Evolutionary conservation across 2,113 vertebrate genomes (phyloP).

Genomic region (Pycnonotus jocosus): DNA sequence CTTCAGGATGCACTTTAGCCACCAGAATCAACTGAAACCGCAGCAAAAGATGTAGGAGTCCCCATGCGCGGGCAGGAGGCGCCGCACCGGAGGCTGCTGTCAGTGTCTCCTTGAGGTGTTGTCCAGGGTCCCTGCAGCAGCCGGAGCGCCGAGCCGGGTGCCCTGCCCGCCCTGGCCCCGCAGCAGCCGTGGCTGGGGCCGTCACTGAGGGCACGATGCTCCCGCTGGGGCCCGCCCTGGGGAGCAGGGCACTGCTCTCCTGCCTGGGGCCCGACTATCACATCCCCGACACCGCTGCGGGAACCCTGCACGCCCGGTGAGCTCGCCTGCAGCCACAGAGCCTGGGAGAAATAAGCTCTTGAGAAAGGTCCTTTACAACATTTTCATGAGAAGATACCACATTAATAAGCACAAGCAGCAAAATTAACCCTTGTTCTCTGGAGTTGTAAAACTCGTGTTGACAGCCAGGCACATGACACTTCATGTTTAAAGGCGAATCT

Average conservation of each 20-base stretch:
- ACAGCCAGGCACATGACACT: not conserved
- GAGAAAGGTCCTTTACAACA: not conserved
- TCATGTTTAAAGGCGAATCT: conserved; percentile 13
- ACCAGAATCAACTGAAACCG: not conserved
- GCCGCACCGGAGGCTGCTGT: not conserved
- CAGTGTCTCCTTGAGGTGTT: not conserved
- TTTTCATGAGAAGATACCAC: not conserved
- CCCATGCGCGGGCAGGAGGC: not conserved
- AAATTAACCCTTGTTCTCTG: not conserved
- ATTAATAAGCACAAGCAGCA: not conserved
- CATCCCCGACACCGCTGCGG: not conserved
- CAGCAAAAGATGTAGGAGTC: not conserved
- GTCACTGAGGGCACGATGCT: rapidly evolving
- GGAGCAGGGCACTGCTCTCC: not conserved
- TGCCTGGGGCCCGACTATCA: rapidly evolving
- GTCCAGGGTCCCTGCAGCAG: not conserved
- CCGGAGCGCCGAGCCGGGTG: not conserved
- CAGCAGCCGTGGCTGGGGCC: not conserved
- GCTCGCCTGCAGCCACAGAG: rapidly evolving
- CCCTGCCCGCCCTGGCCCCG: not conserved
- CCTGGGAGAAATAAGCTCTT: not conserved
- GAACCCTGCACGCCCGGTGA: rapidly evolving
- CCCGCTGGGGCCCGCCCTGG: rapidly evolving
- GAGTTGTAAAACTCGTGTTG: not conserved
- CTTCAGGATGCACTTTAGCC: not conserved